Base-by-base conservation (phyloP, 1,140 invertebrate genomes). In the Aphelinus atriplicis region DNA sequence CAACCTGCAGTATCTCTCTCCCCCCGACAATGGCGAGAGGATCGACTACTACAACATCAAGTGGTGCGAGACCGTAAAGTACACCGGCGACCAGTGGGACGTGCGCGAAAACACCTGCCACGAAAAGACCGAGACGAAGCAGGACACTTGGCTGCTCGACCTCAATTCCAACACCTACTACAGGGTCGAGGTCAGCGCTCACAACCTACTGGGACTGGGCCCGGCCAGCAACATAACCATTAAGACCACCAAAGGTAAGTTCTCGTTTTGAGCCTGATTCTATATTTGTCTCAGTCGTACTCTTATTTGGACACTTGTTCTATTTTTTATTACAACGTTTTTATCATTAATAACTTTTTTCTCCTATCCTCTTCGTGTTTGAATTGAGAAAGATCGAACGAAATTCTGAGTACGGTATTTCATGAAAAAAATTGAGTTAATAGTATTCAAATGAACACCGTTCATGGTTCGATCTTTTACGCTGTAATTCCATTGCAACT, bases 161-260 rank as follows among this genome's bases (percentile, higher is more conserved):
- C 89, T 98, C 1, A 85, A 87, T 42, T 90, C 95, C 0, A 93
- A 96, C 80, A 94, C 94, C 0, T 92, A 90, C 72, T 97, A 98
- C 88, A 91, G 90, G 80, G 91, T 95, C 78, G 94, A 96, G 82
- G 86, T 97, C 43, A 90, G 91, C 80, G 96, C 96, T 9, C 94
- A 95, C 80, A 98, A 98, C 86, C 85, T 90, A 7, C 93, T 97
- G 62, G 96, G 95, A 61, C 93, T 88, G 84, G 95, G 95, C 77
- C 85, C 90, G 58, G 92, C 95, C 1, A 92, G 92, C 6, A 89
- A 92, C 80, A 90, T 95, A 63, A 91, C 92, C 81, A 90, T 97
- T 81, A 94, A 93, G 87, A 97, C 96, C 57, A 92, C 94, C 79
- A 90, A 92, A 91, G 95, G 95, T 95, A 91, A 94, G 93, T 91